Percentiles rank a stretch among this genome's conserved stretches.
Evolutionary conservation across 2,113 vertebrate species (phyloP).

Genomic region (Xyliphius kryptos): DNA sequence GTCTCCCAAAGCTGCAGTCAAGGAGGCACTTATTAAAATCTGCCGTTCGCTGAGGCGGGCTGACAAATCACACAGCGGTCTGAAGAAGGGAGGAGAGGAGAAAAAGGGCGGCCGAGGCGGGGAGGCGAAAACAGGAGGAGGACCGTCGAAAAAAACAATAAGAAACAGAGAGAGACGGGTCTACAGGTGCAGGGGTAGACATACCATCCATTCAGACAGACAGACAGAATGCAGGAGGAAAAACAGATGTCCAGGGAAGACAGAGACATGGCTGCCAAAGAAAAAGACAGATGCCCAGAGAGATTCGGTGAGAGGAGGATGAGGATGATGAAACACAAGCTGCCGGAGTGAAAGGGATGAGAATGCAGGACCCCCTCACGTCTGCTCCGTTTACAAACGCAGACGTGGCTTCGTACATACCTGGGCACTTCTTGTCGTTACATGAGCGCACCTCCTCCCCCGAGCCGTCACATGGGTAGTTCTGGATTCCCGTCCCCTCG

Average conservation of each 20-base stretch:
- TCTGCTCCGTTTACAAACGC: constrained; percentile 5
- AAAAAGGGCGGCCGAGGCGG: constrained; percentile 1
- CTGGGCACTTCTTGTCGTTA: constrained; percentile 96
- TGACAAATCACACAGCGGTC: constrained; percentile 45
- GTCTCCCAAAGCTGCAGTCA: constrained; percentile 43
- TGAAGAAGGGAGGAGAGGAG: constrained; percentile 3
- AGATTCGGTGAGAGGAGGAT: not conserved
- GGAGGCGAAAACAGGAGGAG: constrained; percentile 1
- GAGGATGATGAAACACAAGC: constrained; percentile 25
- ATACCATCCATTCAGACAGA: not conserved
- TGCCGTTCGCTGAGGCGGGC: constrained; percentile 36
- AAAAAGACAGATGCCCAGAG: constrained; percentile 14
- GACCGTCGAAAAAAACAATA: not conserved
- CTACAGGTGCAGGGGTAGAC: constrained; percentile 17
- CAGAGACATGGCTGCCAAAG: not conserved
- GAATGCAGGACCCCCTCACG: not conserved
- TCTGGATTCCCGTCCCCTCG: constrained; percentile 77
- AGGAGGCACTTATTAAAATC: constrained; percentile 50
- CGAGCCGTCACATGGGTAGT: constrained; percentile 86
- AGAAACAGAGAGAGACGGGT: constrained; percentile 4
- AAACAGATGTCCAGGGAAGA: constrained; percentile 5
- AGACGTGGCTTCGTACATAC: constrained; percentile 55
- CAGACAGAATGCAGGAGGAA: not conserved
- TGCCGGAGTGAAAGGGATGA: constrained; percentile 16
- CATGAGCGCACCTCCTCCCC: constrained; percentile 94